phyloP scores from a whole-genome alignment of 2,113 vertebrate species.

The Pica pica region DNA sequence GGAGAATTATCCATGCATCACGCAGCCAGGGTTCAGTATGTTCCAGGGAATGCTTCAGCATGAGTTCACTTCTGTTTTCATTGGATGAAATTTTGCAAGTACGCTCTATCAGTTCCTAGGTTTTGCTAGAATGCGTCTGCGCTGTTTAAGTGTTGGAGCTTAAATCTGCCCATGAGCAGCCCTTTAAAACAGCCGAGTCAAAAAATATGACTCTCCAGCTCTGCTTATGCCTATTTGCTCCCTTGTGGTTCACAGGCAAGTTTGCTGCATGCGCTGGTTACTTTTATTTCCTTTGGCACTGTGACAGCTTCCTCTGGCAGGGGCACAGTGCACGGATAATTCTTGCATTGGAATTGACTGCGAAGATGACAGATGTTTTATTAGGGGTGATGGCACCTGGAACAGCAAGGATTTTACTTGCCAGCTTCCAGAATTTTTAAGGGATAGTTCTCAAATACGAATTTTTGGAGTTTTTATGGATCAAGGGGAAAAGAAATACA shows the following conservation, averaged over 20 bases:
- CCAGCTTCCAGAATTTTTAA: not conserved
- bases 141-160: not conserved
- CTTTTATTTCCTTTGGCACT: constrained; percentile 30
- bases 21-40: not conserved
- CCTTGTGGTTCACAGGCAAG: not conserved
- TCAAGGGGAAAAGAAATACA: not conserved
- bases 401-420: not conserved
- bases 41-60: not conserved
- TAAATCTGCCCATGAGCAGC: not conserved
- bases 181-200: not conserved
- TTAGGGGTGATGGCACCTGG: not conserved
- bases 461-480: not conserved
- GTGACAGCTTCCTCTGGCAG: not conserved
- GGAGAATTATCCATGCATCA: not conserved
- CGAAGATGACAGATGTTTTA: not conserved
- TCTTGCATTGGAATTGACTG: not conserved
- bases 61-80: not conserved
- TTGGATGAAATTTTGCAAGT: not conserved
- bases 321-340: not conserved
- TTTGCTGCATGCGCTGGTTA: not conserved
- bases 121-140: not conserved
- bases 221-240: not conserved
- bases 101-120: not conserved
- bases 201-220: not conserved
- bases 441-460: not conserved